phyloP scores from a whole-genome alignment of 2,113 vertebrate genomes.

The Ranitomeya variabilis region DNA sequence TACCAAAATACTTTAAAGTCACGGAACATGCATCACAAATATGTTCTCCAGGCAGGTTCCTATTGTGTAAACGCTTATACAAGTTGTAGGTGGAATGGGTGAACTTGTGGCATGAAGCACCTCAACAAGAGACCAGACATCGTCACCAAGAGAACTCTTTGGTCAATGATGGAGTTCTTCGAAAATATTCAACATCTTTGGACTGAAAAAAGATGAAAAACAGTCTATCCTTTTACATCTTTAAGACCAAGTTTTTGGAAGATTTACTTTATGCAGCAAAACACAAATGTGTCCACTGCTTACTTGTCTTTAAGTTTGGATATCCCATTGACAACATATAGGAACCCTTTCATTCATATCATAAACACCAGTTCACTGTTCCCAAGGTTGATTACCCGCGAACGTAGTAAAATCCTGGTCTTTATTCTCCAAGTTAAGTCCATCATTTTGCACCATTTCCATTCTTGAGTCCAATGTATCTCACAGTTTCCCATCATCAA shows the following conservation, averaged over 20 bases:
- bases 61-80: not conserved
- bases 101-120: not conserved
- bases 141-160: not conserved
- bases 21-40: not conserved
- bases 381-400: not conserved
- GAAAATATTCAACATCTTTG: not conserved
- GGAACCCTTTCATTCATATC: not conserved
- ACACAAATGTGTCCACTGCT: not conserved
- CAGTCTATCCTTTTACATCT: not conserved
- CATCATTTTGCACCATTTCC: not conserved
- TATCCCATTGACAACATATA: not conserved
- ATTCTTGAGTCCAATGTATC: not conserved
- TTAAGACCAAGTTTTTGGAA: not conserved
- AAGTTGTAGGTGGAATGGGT: not conserved
- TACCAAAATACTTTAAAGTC: constrained; percentile 16
- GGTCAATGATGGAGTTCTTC: not conserved
- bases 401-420: not conserved
- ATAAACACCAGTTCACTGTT: not conserved
- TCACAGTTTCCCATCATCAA: constrained; percentile 88
- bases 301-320: not conserved
- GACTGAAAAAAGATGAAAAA: not conserved
- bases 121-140: not conserved
- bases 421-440: not conserved
- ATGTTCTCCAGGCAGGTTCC: not conserved
- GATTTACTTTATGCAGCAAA: not conserved